These are phyloP conservation scores for Caprella mutica DNA, from an alignment of 2,888 invertebrate species.

Conservation along the genomic window DNA sequence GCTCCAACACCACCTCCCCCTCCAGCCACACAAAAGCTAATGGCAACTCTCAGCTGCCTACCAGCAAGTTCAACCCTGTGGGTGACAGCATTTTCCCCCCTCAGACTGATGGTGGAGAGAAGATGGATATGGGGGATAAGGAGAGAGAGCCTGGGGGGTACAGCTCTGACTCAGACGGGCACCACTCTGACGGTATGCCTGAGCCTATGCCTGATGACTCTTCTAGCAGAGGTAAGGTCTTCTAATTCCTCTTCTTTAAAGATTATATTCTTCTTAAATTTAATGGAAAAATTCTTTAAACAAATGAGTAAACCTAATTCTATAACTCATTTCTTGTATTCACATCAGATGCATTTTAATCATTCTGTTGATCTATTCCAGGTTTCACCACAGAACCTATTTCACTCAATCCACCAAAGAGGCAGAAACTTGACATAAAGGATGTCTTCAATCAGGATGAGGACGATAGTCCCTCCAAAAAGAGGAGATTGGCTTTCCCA, in stretches of 20 bases:
- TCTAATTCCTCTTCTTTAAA: too few relatives aligned
- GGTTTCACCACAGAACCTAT: not conserved
- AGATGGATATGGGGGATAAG: too few relatives aligned
- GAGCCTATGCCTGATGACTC: too few relatives aligned
- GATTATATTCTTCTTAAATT: too few relatives aligned
- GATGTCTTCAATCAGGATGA: conserved; percentile 80
- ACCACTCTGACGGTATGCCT: not conserved
- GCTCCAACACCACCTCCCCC: not conserved
- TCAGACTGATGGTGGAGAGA: not conserved
- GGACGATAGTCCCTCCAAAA: conserved; percentile 39
- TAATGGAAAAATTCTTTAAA: too few relatives aligned
- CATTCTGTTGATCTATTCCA: not conserved
- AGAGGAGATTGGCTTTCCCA: conserved; percentile 33
- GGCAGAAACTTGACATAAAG: conserved; percentile 66
- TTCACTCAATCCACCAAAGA: conserved; percentile 30
- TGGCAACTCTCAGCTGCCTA: not conserved
- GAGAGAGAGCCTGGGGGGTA: too few relatives aligned
- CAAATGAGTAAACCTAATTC: too few relatives aligned
- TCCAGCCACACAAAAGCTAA: not conserved
- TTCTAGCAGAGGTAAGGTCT: too few relatives aligned
- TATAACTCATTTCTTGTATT: too few relatives aligned
- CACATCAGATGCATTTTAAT: not conserved
- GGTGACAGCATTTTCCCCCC: not conserved
- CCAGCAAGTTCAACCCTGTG: not conserved
- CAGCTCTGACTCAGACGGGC: conserved; percentile 5